phyloP scores from a whole-genome alignment of 1,140 invertebrate species.

The Megalonaias nervosa region DNA sequence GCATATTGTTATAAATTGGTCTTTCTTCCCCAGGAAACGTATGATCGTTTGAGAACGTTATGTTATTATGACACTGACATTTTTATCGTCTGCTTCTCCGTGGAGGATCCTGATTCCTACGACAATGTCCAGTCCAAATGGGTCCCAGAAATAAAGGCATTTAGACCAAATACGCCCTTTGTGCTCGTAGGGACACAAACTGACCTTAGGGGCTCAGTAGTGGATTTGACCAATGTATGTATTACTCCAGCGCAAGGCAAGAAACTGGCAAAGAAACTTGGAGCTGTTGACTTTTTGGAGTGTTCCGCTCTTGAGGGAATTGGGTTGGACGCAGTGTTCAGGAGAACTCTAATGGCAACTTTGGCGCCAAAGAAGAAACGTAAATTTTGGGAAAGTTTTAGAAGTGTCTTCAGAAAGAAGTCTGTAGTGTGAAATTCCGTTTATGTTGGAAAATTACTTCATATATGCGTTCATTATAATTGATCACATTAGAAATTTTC shows the following conservation, averaged over 20 bases:
- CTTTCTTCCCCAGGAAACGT: slow-evolving; percentile 83
- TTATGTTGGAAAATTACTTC: background rate
- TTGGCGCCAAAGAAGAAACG: slow-evolving; percentile 67
- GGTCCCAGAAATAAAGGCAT: slow-evolving; percentile 76
- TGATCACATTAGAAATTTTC: too few relatives aligned
- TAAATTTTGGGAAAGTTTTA: slow-evolving; percentile 47
- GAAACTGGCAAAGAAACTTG: slow-evolving; percentile 77
- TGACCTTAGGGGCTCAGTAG: slow-evolving; percentile 52
- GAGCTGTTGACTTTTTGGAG: slow-evolving; percentile 91
- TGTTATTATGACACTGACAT: slow-evolving; percentile 99
- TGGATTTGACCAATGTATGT: slow-evolving; percentile 80
- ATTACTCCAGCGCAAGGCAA: slow-evolving; percentile 83
- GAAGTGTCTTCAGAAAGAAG: slow-evolving; percentile 34
- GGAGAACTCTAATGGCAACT: slow-evolving; percentile 74
- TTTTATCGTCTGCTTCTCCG: slow-evolving; percentile 99
- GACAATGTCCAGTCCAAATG: slow-evolving; percentile 96
- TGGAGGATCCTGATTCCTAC: slow-evolving; percentile 97
- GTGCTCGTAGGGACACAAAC: slow-evolving; percentile 80
- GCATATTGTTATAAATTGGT: too few relatives aligned
- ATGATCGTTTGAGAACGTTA: slow-evolving; percentile 91
- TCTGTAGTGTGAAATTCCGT: background rate
- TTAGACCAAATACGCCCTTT: slow-evolving; percentile 87
- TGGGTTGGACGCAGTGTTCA: slow-evolving; percentile 51
- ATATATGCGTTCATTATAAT: background rate
- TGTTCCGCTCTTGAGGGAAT: slow-evolving; percentile 85